These are phyloP conservation scores for Sinosuthora webbiana DNA, from an alignment of 2,113 vertebrate species.

Conservation along the genomic window DNA sequence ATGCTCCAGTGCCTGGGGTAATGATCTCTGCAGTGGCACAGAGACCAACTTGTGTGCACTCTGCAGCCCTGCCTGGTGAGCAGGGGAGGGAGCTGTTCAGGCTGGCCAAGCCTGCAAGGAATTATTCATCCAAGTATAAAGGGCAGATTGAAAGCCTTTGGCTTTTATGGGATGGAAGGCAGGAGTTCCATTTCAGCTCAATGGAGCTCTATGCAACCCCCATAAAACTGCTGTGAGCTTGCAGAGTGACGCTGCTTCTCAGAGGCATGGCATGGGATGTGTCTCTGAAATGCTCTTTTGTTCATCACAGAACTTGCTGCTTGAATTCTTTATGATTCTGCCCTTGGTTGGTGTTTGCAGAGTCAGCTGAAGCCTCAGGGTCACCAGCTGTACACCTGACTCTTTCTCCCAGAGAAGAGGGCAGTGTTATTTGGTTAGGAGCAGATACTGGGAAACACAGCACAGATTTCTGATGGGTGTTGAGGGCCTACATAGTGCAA, in stretches of 20 bases:
- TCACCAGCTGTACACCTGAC: background rate
- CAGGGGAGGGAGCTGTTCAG: background rate
- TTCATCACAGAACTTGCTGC: background rate
- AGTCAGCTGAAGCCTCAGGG: background rate
- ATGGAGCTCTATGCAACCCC: constrained; percentile 1
- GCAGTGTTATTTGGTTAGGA: background rate
- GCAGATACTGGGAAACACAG: background rate
- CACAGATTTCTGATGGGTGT: background rate
- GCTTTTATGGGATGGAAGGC: constrained; percentile 24
- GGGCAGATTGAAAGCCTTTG: constrained; percentile 48
- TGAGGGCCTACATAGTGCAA: background rate
- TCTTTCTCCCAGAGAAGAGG: background rate
- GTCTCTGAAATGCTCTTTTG: background rate
- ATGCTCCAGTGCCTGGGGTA: background rate
- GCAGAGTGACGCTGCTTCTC: background rate
- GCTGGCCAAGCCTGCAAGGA: constrained; percentile 11
- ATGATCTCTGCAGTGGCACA: background rate
- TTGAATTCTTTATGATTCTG: background rate
- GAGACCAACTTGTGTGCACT: background rate
- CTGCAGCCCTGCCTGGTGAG: background rate
- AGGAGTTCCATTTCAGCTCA: constrained; percentile 25
- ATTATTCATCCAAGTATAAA: constrained; percentile 58
- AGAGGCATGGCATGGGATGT: background rate
- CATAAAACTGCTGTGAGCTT: background rate
- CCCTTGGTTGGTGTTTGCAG: background rate